Evolutionary conservation across 2,888 invertebrate species (phyloP), one percentile per base, ranked within the genome.

Genomic region (Tetragnatha montana): DNA sequence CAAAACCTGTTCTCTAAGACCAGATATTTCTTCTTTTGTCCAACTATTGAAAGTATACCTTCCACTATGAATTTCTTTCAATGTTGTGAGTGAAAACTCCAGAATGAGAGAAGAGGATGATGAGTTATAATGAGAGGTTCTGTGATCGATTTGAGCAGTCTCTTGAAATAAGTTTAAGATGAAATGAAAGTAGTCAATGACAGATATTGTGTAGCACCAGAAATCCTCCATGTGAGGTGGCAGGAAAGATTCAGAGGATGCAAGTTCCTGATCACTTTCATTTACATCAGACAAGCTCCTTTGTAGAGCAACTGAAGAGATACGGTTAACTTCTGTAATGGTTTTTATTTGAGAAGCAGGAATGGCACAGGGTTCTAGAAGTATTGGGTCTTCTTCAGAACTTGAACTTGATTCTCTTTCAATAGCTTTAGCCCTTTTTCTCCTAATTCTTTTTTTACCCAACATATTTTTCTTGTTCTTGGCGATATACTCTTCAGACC

Each of bases 111-210:
- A 60, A 6, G 89, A 81, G 17, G 81, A 51, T 73, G 75, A 81
- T 19, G 81, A 60, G 17, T 21, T 49, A 60, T 76, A 76, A 7
- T 85, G 81, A 19, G 35, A 35, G 6, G 49, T 73, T 47, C 68
- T 80, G 17, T 51, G 70, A 81, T 89, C 85, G n/a, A 89, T 76
- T n/a, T 85, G 21, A 22, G 84, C 47, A 81, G 81, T 81, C 49
- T 89, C 89, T 78, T 89, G 89, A 71, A 89, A 85, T 8, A 89
- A 76, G 73, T 89, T 85, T 71, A 89, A 68, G 71, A 81, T 85
- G 19, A 89, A 89, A 76, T 81, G 76, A 75, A 89, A 78, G 17
- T 85, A 89, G 60, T 89, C 89, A n/a, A 85, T 85, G 35, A 89
- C 89, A 47, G 85, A 85, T 21, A 89, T 81, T 6, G 19, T 71